Evolutionary conservation across 2,797 vertebrate genomes (phyloP), one percentile per base, ranked within the genome.

Genomic region (Rousettus madagascariensis): DNA sequence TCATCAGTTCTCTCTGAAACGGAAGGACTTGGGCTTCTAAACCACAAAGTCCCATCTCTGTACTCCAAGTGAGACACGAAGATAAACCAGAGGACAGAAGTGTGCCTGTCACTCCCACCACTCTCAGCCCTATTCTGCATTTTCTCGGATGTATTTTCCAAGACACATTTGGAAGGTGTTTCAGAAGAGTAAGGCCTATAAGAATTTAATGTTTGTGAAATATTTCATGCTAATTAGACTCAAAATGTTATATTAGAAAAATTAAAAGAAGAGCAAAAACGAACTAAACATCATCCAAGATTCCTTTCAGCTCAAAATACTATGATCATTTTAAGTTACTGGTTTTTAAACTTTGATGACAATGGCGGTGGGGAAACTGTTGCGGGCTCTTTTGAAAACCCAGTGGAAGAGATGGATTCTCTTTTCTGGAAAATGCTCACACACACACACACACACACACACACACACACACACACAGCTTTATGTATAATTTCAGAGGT

Each of bases 141-240:
- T 49, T 49, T 49, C 49, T 49, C 72, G 83, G 78, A 79, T 53
- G 41, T 3, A 22, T 61, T 79, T 86, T 74, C 55, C 41, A 83
- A 72, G 69, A 59, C 26, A 38, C 65, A 84, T 43, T 59, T 88
- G 57, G 68, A 77, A 90, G 30, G 12, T 36, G n/a, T 82, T 86
- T 90, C 49, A 28, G 57, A 95, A 93, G n/a, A 96, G 36, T 57
- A 91, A 46, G 12, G 6, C 61, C 51, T 63, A 66, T 3, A 94
- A 7, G 41, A 91, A n/a, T 93, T 80, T 19, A 66, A 28, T 86
- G 74, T 89, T 95, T 86, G 63, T 61, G 38, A 85, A 95, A 90
- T 5, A 69, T 26, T 59, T 61, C 49, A 49, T 49, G 36, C 36
- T 91, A 89, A 86, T 77, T 26, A 82, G 57, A 77, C 26, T 83